Evolutionary conservation across 1,140 invertebrate species (phyloP).

Genomic region (Drosophila albomicans): DNA sequence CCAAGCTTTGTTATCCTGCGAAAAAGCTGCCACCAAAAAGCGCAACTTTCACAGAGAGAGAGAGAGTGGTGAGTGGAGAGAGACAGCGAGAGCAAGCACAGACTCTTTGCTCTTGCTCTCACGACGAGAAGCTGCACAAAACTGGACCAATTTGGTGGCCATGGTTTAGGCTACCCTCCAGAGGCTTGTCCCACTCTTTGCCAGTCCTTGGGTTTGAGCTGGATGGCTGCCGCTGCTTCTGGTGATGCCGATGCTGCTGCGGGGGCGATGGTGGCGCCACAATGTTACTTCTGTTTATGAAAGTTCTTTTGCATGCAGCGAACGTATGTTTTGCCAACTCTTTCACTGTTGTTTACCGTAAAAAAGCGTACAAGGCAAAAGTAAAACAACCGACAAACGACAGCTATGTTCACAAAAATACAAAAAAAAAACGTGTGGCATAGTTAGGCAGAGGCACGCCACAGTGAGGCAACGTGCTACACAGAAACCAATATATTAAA

Average conservation of each 20-base stretch:
- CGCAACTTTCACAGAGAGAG: constrained; percentile 53
- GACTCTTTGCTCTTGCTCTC: not conserved
- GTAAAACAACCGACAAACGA: constrained; percentile 43
- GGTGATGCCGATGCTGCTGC: not conserved
- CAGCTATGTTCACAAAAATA: constrained; percentile 13
- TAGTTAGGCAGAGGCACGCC: constrained; percentile 26
- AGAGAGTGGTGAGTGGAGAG: constrained; percentile 21
- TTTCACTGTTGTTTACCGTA: constrained; percentile 64
- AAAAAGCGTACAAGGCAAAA: constrained; percentile 43
- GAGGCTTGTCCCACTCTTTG: not conserved
- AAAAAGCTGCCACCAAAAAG: constrained; percentile 74
- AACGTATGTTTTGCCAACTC: constrained; percentile 76
- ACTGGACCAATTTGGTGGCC: constrained; percentile 30
- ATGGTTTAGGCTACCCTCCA: constrained; percentile 6
- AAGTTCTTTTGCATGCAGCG: constrained; percentile 57
- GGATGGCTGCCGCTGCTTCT: not conserved
- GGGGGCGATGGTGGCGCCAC: not conserved
- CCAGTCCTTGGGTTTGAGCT: no score
- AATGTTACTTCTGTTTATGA: constrained; percentile 46
- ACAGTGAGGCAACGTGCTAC: constrained; percentile 30
- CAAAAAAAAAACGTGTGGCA: constrained; percentile 40
- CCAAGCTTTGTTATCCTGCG: constrained; percentile 78
- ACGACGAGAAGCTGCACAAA: constrained; percentile 22
- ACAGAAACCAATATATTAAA: not conserved
- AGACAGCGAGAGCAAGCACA: constrained; percentile 14